phyloP scores from a whole-genome alignment of 2,888 invertebrate genomes.

The Drosophila kuntzei region DNA sequence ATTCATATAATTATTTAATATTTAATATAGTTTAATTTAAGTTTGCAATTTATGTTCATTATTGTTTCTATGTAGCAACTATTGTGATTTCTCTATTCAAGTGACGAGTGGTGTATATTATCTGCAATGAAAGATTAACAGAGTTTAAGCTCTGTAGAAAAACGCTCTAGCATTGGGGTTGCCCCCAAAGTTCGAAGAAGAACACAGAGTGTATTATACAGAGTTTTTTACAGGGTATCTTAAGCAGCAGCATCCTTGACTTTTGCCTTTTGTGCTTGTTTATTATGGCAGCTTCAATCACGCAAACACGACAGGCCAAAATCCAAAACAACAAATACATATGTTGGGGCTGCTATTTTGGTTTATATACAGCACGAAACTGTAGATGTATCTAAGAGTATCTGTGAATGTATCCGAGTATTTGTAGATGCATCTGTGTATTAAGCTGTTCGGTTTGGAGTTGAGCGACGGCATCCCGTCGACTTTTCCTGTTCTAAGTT shows the following conservation, averaged over 20 bases:
- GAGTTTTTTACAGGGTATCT: constrained; percentile 16
- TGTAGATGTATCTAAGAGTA: constrained; percentile 20
- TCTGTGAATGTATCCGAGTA: constrained; percentile 8
- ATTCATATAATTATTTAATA: no score
- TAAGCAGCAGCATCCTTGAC: not conserved
- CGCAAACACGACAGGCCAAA: constrained; percentile 54
- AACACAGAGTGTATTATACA: no score
- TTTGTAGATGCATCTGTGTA: constrained; percentile 27
- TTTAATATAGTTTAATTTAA: not conserved
- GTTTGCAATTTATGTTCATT: not conserved
- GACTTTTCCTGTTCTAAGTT: constrained; percentile 77
- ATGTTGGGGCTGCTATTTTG: constrained; percentile 51
- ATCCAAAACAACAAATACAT: constrained; percentile 42
- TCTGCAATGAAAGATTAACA: not conserved
- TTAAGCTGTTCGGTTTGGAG: constrained; percentile 48
- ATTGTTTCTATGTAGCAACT: not conserved
- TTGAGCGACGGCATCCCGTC: constrained; percentile 66
- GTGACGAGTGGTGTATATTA: not conserved
- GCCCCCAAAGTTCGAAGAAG: constrained; percentile 11
- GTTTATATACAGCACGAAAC: constrained; percentile 26
- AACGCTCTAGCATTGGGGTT: not conserved
- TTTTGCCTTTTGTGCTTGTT: constrained; percentile 24
- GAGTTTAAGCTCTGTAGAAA: constrained; percentile 1
- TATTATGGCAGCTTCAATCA: constrained; percentile 67
- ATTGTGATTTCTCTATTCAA: not conserved